A percentile compares a stretch with the other conserved stretches of the same genome.
phyloP scores from a whole-genome alignment of 53 echinoderm and acorn worm species.

The Crossaster papposus region DNA sequence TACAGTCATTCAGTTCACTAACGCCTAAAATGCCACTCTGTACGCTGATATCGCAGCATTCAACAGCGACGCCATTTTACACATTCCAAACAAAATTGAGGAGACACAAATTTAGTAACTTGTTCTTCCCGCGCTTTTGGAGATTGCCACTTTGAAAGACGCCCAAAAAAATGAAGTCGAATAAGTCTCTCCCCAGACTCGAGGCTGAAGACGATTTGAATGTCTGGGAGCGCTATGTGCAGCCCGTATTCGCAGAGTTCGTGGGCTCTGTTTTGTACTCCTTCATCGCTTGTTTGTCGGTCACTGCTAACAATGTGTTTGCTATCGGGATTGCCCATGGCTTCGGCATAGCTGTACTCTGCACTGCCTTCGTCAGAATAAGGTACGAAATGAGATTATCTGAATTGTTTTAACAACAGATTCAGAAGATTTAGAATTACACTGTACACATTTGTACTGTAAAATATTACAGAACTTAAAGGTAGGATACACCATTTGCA shows the following conservation, averaged over 20 bases:
- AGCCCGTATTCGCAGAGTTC: constrained; percentile 88
- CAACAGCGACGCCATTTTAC: constrained; percentile 53
- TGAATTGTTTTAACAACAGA: background rate
- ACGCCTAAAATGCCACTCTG: background rate
- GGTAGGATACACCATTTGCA: no score
- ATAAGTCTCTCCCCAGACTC: background rate
- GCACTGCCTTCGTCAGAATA: constrained; percentile 81
- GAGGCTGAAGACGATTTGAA: constrained; percentile 75
- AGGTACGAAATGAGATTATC: constrained; percentile 53
- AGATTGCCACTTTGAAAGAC: background rate
- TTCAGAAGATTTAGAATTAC: no score
- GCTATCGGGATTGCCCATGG: constrained; percentile 75
- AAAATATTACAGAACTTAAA: no score
- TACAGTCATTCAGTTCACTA: constrained; percentile 29
- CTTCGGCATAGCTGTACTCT: constrained; percentile 76
- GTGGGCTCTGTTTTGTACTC: constrained; percentile 73
- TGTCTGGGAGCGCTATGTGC: constrained; percentile 84
- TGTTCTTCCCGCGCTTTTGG: constrained; percentile 7
- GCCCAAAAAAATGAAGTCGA: constrained; percentile 11
- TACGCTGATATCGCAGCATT: background rate
- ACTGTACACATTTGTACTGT: no score
- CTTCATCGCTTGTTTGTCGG: constrained; percentile 75
- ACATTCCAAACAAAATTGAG: background rate
- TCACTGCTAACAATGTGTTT: constrained; percentile 62
- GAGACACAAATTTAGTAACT: background rate